These are phyloP conservation scores for Eucera pruinosa DNA, from an alignment of 2,888 invertebrate species.

Conservation along the genomic window DNA sequence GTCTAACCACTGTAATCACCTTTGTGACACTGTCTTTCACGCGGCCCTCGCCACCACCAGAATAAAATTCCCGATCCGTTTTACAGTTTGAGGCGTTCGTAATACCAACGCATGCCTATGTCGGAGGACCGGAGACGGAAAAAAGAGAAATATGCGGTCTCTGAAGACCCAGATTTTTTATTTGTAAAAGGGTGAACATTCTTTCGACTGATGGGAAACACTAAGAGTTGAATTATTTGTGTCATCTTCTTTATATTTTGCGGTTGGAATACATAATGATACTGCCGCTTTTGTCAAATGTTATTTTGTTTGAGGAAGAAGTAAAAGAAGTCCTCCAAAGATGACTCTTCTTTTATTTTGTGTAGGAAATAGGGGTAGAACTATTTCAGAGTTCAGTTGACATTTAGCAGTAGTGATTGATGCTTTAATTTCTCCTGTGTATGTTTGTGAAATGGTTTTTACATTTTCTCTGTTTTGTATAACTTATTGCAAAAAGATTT, in stretches of 20 bases:
- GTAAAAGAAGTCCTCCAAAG: too few species aligned
- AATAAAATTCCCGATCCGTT: constrained; percentile 56
- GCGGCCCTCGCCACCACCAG: constrained; percentile 6
- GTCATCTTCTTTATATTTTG: neutral
- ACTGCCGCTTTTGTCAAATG: neutral
- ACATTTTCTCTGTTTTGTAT: too few species aligned
- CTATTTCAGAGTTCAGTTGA: too few species aligned
- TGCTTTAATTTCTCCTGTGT: too few species aligned
- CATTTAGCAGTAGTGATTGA: too few species aligned
- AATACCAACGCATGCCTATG: constrained; percentile 7
- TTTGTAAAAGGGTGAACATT: neutral
- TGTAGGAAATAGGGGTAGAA: too few species aligned
- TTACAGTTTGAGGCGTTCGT: constrained; percentile 36
- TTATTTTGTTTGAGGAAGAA: neutral
- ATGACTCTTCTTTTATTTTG: too few species aligned
- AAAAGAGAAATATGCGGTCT: constrained; percentile 15
- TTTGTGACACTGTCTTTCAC: constrained; percentile 49
- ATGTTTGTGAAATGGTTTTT: too few species aligned
- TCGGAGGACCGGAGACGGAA: neutral
- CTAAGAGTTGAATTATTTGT: neutral
- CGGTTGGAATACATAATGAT: neutral
- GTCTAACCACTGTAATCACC: constrained; percentile 58
- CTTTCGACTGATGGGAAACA: neutral
- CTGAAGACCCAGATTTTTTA: constrained; percentile 3
- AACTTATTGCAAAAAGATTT: too few species aligned